Base-by-base conservation (phyloP, 2,797 vertebrate species). In the Microchirus variegatus region DNA sequence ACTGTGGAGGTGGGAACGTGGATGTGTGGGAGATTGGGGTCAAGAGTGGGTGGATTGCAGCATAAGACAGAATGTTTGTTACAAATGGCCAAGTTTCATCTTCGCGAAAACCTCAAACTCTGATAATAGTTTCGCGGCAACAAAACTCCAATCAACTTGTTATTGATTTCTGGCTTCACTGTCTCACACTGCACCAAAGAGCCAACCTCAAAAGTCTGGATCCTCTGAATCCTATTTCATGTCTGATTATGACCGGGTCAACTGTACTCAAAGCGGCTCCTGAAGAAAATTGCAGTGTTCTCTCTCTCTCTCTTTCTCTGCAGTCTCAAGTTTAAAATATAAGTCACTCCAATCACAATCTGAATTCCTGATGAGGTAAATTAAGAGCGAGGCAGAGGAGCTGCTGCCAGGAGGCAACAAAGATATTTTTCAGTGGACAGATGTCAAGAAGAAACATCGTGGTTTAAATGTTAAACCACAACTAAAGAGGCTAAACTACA, bases 21-120 rank as follows among this genome's bases (percentile, higher is more conserved):
- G 75, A 78, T 70, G 54, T 79, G 70, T 76, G 61, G 67, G 73
- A 88, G 83, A 88, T 88, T 89, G 87, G 67, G 88, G 88, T 91
- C 89, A 88, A 79, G 74, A 87, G 78, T 53, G 63, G 81, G 56
- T 78, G 83, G 73, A 75, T n/a, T 16, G 70, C 63, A 19, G 69
- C 50, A 62, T 51, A 61, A 75, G 56, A 56, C 57, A 41, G 57
- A 77, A 45, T 15, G 61, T 53, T 80, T 67, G 58, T 35, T 54
- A 58, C 61, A 83, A 84, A 82, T 70, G 68, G 63, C 65, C 15
- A 63, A 78, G 59, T 84, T 78, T 81, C 67, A 70, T 79, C 73
- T 61, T 61, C 44, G 57, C 59, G 35, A 81, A n/a, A n/a, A 44
- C 13, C 43, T 19, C 53, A 38, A 73, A 83, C 75, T 80, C 70